These are phyloP conservation scores for Paguma larvata DNA, from an alignment of 2,797 vertebrate genomes.

Conservation along the genomic window DNA sequence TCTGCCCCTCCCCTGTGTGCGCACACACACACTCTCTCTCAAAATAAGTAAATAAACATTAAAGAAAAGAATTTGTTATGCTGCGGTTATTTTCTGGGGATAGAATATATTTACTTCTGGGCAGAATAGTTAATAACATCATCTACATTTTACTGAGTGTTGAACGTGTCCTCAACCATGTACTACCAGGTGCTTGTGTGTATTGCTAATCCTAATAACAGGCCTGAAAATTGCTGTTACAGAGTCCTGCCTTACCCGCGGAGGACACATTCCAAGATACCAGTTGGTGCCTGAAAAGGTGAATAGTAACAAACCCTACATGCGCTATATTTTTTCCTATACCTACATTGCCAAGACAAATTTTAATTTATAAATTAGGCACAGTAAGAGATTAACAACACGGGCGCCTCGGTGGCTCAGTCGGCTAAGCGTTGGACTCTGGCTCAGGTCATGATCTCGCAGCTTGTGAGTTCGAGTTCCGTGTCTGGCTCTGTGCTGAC, in stretches of 20 bases:
- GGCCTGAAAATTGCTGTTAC: neutral
- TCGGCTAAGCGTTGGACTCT: no score
- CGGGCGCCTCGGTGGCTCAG: no score
- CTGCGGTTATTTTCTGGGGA: neutral
- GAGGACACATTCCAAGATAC: neutral
- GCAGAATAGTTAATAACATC: neutral
- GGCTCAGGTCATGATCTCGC: no score
- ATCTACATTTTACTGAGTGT: neutral
- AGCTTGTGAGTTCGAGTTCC: no score
- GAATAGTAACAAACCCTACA: neutral
- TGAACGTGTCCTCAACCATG: neutral
- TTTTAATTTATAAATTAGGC: neutral
- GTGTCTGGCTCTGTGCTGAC: no score
- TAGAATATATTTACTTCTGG: conserved; percentile 14
- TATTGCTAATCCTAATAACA: neutral
- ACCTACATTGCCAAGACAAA: neutral
- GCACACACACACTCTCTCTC: no score
- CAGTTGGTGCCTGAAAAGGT: neutral
- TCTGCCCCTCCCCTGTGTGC: no score
- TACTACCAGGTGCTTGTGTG: neutral
- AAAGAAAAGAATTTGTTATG: neutral
- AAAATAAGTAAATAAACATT: no score
- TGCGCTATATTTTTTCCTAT: neutral
- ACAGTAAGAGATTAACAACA: neutral
- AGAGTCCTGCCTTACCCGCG: neutral